Evolutionary conservation across 2,113 vertebrate genomes (phyloP), one percentile per base, ranked within the genome.

Genomic region (Zeus faber): DNA sequence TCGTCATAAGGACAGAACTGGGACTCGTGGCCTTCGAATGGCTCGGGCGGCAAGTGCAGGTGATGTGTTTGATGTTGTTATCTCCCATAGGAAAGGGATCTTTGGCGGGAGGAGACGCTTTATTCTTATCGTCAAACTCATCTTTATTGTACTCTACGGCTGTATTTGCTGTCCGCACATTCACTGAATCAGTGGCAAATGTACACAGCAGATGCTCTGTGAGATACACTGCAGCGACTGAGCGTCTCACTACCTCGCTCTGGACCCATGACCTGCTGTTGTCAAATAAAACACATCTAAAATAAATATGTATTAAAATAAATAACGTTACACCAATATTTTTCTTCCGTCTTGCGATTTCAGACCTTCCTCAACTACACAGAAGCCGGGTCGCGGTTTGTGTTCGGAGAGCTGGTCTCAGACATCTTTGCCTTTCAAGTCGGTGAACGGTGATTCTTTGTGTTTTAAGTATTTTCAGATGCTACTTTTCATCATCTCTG

Each of bases 341-440:
- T 54, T 45, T 44, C 9, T 3, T 41, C 4, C 61, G 41, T 62
- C n/a, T 31, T 24, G 3, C 56, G 5, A 24, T 80, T 70, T 11
- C 80, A 98, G 95, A 67, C 59, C 40, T 99, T 98, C 84, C 88
- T 98, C 54, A 37, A 88, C 63, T 98, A 98, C 60, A 95, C 95
- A 1, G 82, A 47, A 46, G 81, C 74, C 0, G 95, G 96, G 2
- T 97, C 97, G 41, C 13, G 48, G 3, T 99, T 99, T 0, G 91
- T 99, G 62, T 98, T 98, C 56, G 96, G 96, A 44, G 45, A 47
- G 0, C 87, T 98, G 50, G 83, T 91, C 57, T 3, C 49, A n/a
- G 43, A 82, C 0, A 67, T 90, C 46, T 99, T 98, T 50, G 97
- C 96, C 6, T 99, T 98, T 80, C 91, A 96, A 91, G 97, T 98